Base-by-base conservation (phyloP, 2,797 vertebrate species). In the Anas acuta region DNA sequence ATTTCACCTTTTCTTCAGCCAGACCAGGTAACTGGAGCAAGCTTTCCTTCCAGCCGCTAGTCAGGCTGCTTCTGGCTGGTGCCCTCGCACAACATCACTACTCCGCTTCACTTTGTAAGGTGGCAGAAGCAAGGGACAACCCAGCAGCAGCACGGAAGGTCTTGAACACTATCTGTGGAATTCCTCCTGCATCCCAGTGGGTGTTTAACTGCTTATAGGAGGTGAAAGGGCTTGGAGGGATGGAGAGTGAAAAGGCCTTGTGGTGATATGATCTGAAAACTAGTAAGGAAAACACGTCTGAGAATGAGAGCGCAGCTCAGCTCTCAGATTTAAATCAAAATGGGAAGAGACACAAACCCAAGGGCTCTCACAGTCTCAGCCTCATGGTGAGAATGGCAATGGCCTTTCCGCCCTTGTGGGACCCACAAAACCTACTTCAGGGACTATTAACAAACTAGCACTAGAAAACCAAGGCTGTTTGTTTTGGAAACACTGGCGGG, bases 31-130 rank as follows among this genome's bases (percentile, higher is more conserved):
- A 35, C 58, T 33, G 39, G n/a, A 75, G 39, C n/a, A 70, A 70
- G 30, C 15, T 33, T 70, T 79, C 41, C 57, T 57, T 65, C 35
- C 2, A 0, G 33, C 26, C 2, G 0, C 4, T 13, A 25, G 47
- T 58, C n/a, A 35, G 9, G 5, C 37, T 41, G 21, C 39, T 19
- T 32, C 67, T 56, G 60, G 35, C 54, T 19, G 17, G 30, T 57
- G 18, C 54, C 41, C 58, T 45, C 58, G 30, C 20, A 22, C 20
- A 33, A 20, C 45, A 23, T 70, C 77, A 39, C 18, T 15, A 39
- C 39, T 60, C 66, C 9, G 7, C 57, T 69, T 37, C 25, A 45
- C 43, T 45, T 45, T 45, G 0, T 43, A 60, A n/a, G 17, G 5
- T 70, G 57, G 67, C 67, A 89, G 62, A 61, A 74, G 47, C 18